phyloP scores from a whole-genome alignment of 1,140 invertebrate genomes.

The Vanessa tameamea region DNA sequence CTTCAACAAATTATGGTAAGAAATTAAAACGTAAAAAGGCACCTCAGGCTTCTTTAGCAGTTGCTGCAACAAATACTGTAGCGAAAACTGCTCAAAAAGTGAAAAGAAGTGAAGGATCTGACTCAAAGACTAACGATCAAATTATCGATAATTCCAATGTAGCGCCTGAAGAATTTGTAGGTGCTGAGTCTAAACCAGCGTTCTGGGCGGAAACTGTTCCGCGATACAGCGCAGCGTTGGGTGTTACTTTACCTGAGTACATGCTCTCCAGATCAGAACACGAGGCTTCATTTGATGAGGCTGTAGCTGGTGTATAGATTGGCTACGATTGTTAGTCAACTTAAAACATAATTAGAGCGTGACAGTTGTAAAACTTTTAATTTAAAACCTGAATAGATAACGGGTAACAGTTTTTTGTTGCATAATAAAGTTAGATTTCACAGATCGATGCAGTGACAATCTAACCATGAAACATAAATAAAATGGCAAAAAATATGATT shows the following conservation, averaged over 20 bases:
- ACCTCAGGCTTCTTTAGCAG: conserved; percentile 41
- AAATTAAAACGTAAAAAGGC: conserved; percentile 74
- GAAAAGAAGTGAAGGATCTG: conserved; percentile 60
- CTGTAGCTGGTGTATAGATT: conserved; percentile 69
- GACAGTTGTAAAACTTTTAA: conserved; percentile 64
- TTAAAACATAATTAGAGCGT: conserved; percentile 67
- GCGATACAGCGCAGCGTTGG: conserved; percentile 83
- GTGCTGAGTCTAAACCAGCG: conserved; percentile 78
- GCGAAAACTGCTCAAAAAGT: conserved; percentile 45
- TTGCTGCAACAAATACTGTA: conserved; percentile 49
- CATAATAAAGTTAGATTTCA: conserved; percentile 67
- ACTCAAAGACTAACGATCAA: conserved; percentile 54
- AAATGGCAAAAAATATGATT: conserved; percentile 13
- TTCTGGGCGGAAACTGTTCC: conserved; percentile 84
- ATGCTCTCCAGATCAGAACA: conserved; percentile 85
- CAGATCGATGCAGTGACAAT: conserved; percentile 46
- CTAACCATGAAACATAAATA: conserved; percentile 40
- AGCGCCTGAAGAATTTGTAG: conserved; percentile 77
- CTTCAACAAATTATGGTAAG: conserved; percentile 58
- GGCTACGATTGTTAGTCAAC: conserved; percentile 55
- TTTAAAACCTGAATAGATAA: conserved; percentile 48
- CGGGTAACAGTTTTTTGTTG: conserved; percentile 59
- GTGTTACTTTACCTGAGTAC: conserved; percentile 84
- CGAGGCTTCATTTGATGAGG: conserved; percentile 84
- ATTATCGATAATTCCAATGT: conserved; percentile 68